A percentile compares a stretch with the other conserved stretches of the same genome.
phyloP scores from a whole-genome alignment of 2,888 invertebrate species.

The Dryobotodes eremita region DNA sequence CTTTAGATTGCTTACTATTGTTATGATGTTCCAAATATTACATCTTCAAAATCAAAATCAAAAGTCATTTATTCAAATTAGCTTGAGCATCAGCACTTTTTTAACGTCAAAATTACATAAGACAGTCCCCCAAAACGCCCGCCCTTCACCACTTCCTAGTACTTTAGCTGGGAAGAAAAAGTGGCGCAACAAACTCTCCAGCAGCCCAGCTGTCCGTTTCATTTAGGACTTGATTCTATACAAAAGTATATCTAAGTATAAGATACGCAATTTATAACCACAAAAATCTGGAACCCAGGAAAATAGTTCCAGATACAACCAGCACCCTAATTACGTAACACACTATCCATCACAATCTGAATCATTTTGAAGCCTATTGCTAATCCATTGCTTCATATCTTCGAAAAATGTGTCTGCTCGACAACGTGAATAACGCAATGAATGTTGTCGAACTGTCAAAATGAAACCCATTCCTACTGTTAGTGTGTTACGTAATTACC shows the following conservation, averaged over 20 bases:
- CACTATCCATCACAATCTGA: too few species aligned
- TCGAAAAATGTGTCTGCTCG: too few species aligned
- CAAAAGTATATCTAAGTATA: background rate
- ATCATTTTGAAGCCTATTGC: too few species aligned
- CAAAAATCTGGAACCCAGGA: constrained; percentile 1
- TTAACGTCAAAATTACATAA: background rate
- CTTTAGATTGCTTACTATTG: too few species aligned
- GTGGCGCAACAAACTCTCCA: background rate
- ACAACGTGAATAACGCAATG: too few species aligned
- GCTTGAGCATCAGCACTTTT: background rate
- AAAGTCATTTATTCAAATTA: background rate
- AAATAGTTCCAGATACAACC: background rate
- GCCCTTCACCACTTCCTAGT: background rate
- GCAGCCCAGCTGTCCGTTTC: background rate
- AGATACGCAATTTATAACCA: background rate
- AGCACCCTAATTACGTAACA: too few species aligned
- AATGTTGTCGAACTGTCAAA: too few species aligned
- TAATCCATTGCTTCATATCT: too few species aligned
- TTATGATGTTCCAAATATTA: too few species aligned
- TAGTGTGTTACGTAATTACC: too few species aligned
- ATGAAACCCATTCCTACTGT: too few species aligned
- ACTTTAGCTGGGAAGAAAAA: too few species aligned
- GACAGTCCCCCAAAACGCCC: background rate
- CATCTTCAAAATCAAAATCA: background rate
- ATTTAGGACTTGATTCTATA: background rate